Evolutionary conservation across 2,888 invertebrate genomes (phyloP).

Genomic region (Drosophila sordidula): DNA sequence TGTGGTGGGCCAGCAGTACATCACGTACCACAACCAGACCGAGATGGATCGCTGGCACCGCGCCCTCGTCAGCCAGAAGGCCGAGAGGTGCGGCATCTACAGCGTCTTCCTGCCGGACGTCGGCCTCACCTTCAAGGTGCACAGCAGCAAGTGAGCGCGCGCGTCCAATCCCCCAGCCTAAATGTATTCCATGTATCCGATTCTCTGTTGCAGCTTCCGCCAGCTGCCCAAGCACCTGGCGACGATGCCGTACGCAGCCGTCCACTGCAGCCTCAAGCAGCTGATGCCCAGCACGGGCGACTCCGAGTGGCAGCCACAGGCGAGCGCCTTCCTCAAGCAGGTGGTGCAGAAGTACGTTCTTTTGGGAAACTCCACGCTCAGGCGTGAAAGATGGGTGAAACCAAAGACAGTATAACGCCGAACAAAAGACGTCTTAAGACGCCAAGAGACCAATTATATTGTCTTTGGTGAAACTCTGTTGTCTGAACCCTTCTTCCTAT

Average conservation of each 20-base stretch:
- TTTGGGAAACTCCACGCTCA: too few relatives aligned
- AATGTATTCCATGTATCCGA: background rate
- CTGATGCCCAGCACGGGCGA: constrained; percentile 87
- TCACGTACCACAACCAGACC: constrained; percentile 86
- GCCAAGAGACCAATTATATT: too few relatives aligned
- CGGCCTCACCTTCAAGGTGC: constrained; percentile 86
- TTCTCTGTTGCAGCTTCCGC: constrained; percentile 84
- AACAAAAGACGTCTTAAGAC: too few relatives aligned
- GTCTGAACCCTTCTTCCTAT: too few relatives aligned
- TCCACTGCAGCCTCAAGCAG: constrained; percentile 87
- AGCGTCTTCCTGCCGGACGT: constrained; percentile 88
- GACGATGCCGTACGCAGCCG: constrained; percentile 86
- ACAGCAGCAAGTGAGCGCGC: constrained; percentile 35
- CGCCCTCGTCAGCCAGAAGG: constrained; percentile 77
- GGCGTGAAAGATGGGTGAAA: too few relatives aligned
- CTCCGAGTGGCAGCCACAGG: constrained; percentile 86
- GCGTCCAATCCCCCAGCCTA: background rate
- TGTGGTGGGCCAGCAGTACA: constrained; percentile 87
- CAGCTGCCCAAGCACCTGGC: constrained; percentile 85
- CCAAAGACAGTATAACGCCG: too few relatives aligned
- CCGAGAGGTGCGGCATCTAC: constrained; percentile 82
- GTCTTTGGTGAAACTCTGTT: too few relatives aligned
- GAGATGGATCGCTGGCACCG: constrained; percentile 89
- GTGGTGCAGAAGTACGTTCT: constrained; percentile 87
- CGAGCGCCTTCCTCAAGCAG: constrained; percentile 87